Percentiles rank a stretch among this genome's conserved stretches.
These are phyloP conservation scores for Globicephala melas DNA, from an alignment of 2,113 vertebrate species.

Conservation along the genomic window DNA sequence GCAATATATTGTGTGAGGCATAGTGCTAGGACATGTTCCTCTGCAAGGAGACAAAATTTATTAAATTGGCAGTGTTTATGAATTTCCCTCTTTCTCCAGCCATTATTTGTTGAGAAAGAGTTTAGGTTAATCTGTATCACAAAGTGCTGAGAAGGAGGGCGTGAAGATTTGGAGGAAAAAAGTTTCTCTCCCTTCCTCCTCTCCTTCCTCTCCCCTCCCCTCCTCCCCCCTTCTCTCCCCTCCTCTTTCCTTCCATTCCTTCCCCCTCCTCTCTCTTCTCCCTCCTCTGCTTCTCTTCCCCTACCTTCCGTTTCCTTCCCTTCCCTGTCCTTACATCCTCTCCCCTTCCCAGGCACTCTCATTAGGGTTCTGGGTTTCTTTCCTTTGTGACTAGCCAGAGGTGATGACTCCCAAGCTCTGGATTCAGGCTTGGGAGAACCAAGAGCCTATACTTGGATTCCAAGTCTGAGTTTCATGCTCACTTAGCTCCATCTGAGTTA, in stretches of 20 bases:
- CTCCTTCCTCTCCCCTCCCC: fast-evolving
- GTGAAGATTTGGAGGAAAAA: background rate
- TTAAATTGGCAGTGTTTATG: background rate
- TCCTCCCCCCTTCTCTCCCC: background rate
- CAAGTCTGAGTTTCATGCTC: background rate
- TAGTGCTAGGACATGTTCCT: background rate
- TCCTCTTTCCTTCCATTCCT: background rate
- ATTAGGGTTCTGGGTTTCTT: background rate
- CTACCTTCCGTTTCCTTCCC: fast-evolving
- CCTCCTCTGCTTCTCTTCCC: too few relatives aligned
- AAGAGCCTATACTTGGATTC: background rate
- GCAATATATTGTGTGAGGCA: background rate
- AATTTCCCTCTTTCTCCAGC: background rate
- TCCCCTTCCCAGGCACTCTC: background rate
- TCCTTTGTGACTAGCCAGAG: background rate
- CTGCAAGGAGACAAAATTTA: background rate
- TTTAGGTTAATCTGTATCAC: background rate
- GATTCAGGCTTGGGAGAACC: background rate
- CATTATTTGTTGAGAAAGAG: background rate
- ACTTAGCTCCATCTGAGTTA: background rate
- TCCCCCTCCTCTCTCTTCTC: background rate
- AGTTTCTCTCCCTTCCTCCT: fast-evolving
- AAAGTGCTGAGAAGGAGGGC: background rate
- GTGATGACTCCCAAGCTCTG: background rate
- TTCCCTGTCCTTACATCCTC: fast-evolving